Percentiles rank a stretch among this genome's conserved stretches.
phyloP scores from a whole-genome alignment of 1,140 invertebrate genomes.

The Cotesia glomerata region DNA sequence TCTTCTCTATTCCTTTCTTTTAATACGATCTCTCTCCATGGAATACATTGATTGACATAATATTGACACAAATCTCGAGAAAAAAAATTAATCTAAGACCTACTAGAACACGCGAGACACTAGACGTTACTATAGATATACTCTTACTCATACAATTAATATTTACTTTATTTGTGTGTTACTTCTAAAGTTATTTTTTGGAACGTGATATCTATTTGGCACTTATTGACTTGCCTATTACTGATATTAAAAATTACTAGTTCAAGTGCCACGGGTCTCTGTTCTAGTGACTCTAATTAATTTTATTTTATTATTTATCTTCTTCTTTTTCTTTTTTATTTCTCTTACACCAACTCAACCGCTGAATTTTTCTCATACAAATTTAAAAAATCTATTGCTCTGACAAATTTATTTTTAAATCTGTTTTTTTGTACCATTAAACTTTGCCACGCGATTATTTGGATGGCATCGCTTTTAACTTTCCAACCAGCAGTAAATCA shows the following conservation, averaged over 20 bases:
- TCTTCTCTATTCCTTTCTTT: not conserved
- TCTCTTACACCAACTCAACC: not conserved
- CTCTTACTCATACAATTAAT: not conserved
- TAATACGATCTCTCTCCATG: not conserved
- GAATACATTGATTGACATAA: slow-evolving; percentile 11
- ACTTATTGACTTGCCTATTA: slow-evolving; percentile 17
- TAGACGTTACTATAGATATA: not conserved
- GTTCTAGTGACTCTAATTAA: not conserved
- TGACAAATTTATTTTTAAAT: not conserved
- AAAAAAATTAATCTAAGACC: not conserved
- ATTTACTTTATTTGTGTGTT: not conserved
- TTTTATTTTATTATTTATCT: not conserved
- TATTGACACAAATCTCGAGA: slow-evolving; percentile 5
- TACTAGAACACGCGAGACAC: not conserved
- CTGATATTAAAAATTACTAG: not conserved
- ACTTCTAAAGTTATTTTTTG: not conserved
- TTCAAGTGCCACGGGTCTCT: slow-evolving; percentile 3
- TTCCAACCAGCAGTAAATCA: not conserved
- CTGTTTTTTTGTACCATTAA: not conserved
- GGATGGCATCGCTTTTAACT: slow-evolving; percentile 11
- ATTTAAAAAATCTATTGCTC: slow-evolving; percentile 12
- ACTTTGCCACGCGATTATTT: not conserved
- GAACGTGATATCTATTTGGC: slow-evolving; percentile 27
- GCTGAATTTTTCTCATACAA: slow-evolving; percentile 1
- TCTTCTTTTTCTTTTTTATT: not conserved